These are phyloP conservation scores for Hydropsyche betteni DNA, from an alignment of 2,888 invertebrate genomes.

Conservation along the genomic window DNA sequence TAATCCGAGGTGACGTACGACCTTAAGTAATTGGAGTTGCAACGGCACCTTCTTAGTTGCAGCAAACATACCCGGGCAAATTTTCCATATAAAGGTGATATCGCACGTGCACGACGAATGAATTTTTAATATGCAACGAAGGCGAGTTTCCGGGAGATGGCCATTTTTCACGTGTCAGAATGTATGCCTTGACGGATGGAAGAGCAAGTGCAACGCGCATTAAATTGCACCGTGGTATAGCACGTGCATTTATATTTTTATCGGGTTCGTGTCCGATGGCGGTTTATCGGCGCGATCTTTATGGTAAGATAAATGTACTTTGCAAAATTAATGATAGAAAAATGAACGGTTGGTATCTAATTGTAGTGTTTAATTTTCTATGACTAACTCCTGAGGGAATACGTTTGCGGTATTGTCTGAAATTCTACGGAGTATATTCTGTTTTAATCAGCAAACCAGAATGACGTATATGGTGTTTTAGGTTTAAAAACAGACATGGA, in stretches of 20 bases:
- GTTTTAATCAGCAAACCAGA: not conserved
- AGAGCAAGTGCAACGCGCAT: conserved; percentile 26
- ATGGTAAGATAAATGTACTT: too few species aligned
- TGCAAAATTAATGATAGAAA: too few species aligned
- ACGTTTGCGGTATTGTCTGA: too few species aligned
- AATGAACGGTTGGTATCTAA: too few species aligned
- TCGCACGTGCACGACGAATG: conserved; percentile 5
- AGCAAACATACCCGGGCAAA: too few species aligned
- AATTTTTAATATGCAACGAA: conserved; percentile 26
- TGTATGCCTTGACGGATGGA: conserved; percentile 32
- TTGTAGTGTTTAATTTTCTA: too few species aligned
- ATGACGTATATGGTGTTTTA: not conserved
- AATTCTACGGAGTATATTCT: not conserved
- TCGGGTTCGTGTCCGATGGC: too few species aligned
- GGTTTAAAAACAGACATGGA: conserved; percentile 34
- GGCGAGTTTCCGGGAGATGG: conserved; percentile 10
- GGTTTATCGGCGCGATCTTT: too few species aligned
- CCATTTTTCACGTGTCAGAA: conserved; percentile 14
- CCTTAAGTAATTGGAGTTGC: too few species aligned
- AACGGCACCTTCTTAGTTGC: too few species aligned
- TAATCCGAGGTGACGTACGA: too few species aligned
- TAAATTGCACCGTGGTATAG: conserved; percentile 35
- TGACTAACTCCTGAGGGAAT: too few species aligned
- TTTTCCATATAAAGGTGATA: not conserved
- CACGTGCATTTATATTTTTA: not conserved